Conservation (phyloP, 2,888 invertebrate species). For the Pogonocherus hispidulus region DNA sequence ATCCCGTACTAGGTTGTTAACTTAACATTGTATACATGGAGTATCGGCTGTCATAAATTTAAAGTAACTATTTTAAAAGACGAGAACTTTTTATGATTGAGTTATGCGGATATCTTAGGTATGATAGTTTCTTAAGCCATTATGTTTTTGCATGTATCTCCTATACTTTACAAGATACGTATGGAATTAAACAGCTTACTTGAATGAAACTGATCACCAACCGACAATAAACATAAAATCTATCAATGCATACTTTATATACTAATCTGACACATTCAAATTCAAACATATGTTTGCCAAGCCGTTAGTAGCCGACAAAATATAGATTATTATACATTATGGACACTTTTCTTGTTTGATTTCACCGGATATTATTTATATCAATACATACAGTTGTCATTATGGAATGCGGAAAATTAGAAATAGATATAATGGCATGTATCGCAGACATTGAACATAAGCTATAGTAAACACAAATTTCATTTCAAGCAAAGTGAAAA, state of each 20-base stretch:
- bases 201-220: not conserved
- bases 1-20: too few species aligned
- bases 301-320: slow-evolving; percentile 16
- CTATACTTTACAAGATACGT: too few species aligned
- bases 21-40: too few species aligned
- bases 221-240: not conserved
- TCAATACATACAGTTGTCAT: slow-evolving; percentile 11
- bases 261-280: slow-evolving; percentile 9
- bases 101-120: too few species aligned
- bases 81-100: too few species aligned
- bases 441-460: slow-evolving; percentile 24
- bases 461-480: slow-evolving; percentile 20
- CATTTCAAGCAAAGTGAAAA: slow-evolving; percentile 8
- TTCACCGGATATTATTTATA: slow-evolving; percentile 41
- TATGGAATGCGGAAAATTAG: slow-evolving; percentile 26
- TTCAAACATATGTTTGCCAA: not conserved
- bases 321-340: slow-evolving; percentile 9
- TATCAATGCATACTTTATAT: not conserved
- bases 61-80: too few species aligned
- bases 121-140: too few species aligned
- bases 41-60: too few species aligned
- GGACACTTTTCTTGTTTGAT: slow-evolving; percentile 30
- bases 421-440: slow-evolving; percentile 30
- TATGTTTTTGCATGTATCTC: too few species aligned
- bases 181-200: not conserved